Percentiles rank a stretch among this genome's conserved stretches.
phyloP scores from a whole-genome alignment of 2,797 vertebrate species.

The Ibycter americanus region DNA sequence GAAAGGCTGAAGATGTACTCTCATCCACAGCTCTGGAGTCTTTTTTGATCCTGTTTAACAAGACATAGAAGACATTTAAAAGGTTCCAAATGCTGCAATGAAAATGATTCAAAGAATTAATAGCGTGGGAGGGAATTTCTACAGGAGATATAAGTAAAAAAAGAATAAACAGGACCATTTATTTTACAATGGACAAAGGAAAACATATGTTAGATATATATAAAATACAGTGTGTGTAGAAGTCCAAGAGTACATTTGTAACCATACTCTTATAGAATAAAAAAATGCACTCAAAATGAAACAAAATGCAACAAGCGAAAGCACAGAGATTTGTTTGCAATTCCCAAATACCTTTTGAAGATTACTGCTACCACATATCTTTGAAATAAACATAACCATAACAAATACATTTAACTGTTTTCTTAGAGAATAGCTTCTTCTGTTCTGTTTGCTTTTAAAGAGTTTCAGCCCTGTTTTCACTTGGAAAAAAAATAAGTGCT shows the following conservation, averaged over 20 bases:
- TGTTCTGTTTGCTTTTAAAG: background rate
- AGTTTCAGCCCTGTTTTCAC: background rate
- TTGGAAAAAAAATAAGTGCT: background rate
- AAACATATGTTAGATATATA: slow-evolving; percentile 39
- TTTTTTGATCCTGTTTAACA: slow-evolving; percentile 45
- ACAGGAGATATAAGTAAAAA: slow-evolving; percentile 27
- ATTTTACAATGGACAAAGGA: slow-evolving; percentile 60
- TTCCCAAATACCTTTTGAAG: background rate
- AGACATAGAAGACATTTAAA: slow-evolving; percentile 38
- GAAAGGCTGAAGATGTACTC: slow-evolving; percentile 6
- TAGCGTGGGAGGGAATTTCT: slow-evolving; percentile 9
- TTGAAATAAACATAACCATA: background rate
- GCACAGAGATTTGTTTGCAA: background rate
- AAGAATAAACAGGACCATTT: slow-evolving; percentile 55
- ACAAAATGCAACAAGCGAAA: background rate
- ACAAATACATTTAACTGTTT: background rate
- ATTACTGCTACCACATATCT: background rate
- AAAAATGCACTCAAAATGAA: background rate
- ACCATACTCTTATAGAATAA: background rate
- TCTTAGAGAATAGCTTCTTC: background rate
- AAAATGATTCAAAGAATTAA: slow-evolving; percentile 46
- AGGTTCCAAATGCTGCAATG: slow-evolving; percentile 24
- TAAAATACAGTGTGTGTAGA: background rate
- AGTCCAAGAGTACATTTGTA: background rate
- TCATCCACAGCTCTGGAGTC: background rate